phyloP scores from a whole-genome alignment of 2,888 invertebrate species.

The Sarcophaga caerulescens region DNA sequence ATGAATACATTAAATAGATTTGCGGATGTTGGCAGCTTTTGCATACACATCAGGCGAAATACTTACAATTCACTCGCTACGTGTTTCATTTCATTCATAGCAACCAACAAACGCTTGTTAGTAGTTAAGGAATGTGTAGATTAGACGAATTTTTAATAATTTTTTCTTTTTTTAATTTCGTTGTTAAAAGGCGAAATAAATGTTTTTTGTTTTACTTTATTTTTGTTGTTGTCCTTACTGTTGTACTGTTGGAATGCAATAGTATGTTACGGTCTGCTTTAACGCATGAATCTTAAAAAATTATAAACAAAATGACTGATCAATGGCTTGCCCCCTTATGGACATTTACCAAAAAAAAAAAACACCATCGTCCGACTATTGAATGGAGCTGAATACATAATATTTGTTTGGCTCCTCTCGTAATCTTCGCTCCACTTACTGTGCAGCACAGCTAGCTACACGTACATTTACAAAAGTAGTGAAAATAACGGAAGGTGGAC shows the following conservation, averaged over 20 bases:
- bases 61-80: background rate
- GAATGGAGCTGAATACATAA: slow-evolving; percentile 3
- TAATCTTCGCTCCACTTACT: slow-evolving; percentile 58
- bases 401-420: slow-evolving; percentile 50
- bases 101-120: background rate
- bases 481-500: slow-evolving; percentile 57
- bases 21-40: too few species aligned
- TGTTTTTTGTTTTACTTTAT: slow-evolving; percentile 25
- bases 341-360: slow-evolving; percentile 16
- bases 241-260: slow-evolving; percentile 44
- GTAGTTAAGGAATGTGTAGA: slow-evolving; percentile 56
- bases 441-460: slow-evolving; percentile 37
- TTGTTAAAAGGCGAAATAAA: slow-evolving; percentile 39
- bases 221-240: slow-evolving; percentile 23
- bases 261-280: slow-evolving; percentile 52
- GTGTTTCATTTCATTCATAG: background rate
- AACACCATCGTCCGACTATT: slow-evolving; percentile 27
- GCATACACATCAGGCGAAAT: too few species aligned
- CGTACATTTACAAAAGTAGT: slow-evolving; percentile 35
- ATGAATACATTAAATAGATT: too few species aligned
- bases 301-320: slow-evolving; percentile 46
- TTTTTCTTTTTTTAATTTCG: slow-evolving; percentile 50
- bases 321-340: slow-evolving; percentile 52
- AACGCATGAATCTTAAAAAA: slow-evolving; percentile 45
- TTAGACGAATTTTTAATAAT: slow-evolving; percentile 55